These are phyloP conservation scores for Pyrgus malvae DNA, from an alignment of 2,888 invertebrate genomes.

Conservation along the genomic window DNA sequence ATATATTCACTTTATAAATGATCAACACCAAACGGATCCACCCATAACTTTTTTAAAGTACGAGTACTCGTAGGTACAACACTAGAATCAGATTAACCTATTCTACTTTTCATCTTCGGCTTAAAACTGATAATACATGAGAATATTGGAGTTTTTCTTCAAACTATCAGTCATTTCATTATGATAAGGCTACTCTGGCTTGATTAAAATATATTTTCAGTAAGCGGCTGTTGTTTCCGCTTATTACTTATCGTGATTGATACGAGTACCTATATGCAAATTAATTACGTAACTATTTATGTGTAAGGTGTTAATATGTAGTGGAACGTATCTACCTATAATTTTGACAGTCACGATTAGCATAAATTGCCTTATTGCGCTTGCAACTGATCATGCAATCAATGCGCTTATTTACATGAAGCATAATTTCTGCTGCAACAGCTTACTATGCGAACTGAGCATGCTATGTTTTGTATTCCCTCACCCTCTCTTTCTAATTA, in stretches of 20 bases:
- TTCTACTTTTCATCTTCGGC: no score
- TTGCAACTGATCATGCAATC: conserved; percentile 25
- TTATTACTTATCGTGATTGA: not conserved
- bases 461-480: conserved; percentile 42
- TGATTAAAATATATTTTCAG: no score
- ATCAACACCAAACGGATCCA: no score
- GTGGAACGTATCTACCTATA: not conserved
- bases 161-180: no score
- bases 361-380: conserved; percentile 17
- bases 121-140: no score
- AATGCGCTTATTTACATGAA: conserved; percentile 43
- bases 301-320: not conserved
- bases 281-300: not conserved
- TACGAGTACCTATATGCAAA: not conserved
- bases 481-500: conserved; percentile 76
- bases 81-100: no score
- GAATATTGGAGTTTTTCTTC: no score
- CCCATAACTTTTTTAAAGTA: no score
- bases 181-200: no score
- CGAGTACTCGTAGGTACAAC: no score
- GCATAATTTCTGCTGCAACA: conserved; percentile 40
- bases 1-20: no score
- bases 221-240: not conserved
- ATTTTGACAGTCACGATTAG: conserved; percentile 17
- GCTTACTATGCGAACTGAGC: conserved; percentile 44